A percentile compares a stretch with the other conserved stretches of the same genome.
phyloP scores from a whole-genome alignment of 2,113 vertebrate species.

The Gavialis gangeticus region DNA sequence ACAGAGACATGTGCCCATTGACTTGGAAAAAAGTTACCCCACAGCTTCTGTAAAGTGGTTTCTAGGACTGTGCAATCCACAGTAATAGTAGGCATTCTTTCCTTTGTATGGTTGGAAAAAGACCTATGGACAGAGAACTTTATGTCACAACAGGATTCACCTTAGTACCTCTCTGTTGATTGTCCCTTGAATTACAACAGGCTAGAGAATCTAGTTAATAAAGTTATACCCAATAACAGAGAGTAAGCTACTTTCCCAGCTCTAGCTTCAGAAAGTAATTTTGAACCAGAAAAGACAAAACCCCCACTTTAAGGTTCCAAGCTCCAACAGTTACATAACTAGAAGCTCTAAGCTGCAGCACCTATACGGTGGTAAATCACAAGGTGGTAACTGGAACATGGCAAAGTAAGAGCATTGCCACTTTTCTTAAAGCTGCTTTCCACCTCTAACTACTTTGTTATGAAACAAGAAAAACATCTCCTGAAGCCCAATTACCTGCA shows the following conservation, averaged over 20 bases:
- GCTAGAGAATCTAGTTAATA: background rate
- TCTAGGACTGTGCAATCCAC: background rate
- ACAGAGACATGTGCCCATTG: background rate
- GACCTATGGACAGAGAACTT: background rate
- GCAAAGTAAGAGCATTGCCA: background rate
- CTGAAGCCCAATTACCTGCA: no score
- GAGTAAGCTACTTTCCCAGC: no score
- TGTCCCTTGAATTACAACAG: background rate
- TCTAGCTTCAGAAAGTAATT: background rate
- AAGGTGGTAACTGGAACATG: background rate
- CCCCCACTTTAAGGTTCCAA: background rate
- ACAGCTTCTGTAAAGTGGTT: background rate
- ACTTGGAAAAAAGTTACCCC: background rate
- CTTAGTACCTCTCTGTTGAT: background rate
- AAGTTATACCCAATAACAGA: background rate
- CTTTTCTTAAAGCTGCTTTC: no score
- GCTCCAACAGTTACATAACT: background rate
- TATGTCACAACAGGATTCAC: background rate
- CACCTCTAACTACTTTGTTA: no score
- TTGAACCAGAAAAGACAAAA: background rate
- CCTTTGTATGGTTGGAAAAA: background rate
- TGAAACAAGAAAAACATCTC: no score
- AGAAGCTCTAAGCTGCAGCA: background rate
- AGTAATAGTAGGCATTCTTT: background rate
- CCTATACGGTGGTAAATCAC: background rate